These are phyloP conservation scores for Oreochromis spilurus DNA, from an alignment of 2,113 vertebrate genomes.

Conservation along the genomic window DNA sequence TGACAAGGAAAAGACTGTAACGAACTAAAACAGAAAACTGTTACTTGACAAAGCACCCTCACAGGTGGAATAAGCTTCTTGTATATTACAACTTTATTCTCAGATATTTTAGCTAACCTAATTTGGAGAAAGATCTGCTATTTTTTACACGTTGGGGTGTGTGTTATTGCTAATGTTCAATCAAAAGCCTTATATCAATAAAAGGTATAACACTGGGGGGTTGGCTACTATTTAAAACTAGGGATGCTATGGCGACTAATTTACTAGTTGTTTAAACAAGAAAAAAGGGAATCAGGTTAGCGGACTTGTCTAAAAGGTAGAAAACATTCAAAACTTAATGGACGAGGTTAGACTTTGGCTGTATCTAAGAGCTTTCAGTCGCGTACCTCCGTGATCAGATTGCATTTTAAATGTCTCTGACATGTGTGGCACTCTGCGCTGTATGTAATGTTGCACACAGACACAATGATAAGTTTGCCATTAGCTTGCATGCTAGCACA, in stretches of 20 bases:
- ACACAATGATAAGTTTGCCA: background rate
- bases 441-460: background rate
- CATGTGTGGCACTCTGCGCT: background rate
- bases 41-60: conserved; percentile 71
- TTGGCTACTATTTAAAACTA: conserved; percentile 13
- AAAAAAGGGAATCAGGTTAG: background rate
- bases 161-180: conserved; percentile 38
- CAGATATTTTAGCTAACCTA: conserved; percentile 41
- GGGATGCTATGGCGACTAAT: background rate
- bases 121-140: conserved; percentile 33
- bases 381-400: background rate
- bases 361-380: background rate
- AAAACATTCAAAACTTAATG: background rate
- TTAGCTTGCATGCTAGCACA: background rate
- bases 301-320: background rate
- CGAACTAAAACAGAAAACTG: conserved; percentile 57
- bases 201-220: background rate
- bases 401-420: background rate
- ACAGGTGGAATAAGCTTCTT: conserved; percentile 66
- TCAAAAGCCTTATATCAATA: conserved; percentile 25
- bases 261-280: background rate
- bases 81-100: conserved; percentile 58
- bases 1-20: conserved; percentile 55
- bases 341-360: no score
- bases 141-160: conserved; percentile 57